phyloP scores from a whole-genome alignment of 1,140 invertebrate species.

The Drosophila willistoni region DNA sequence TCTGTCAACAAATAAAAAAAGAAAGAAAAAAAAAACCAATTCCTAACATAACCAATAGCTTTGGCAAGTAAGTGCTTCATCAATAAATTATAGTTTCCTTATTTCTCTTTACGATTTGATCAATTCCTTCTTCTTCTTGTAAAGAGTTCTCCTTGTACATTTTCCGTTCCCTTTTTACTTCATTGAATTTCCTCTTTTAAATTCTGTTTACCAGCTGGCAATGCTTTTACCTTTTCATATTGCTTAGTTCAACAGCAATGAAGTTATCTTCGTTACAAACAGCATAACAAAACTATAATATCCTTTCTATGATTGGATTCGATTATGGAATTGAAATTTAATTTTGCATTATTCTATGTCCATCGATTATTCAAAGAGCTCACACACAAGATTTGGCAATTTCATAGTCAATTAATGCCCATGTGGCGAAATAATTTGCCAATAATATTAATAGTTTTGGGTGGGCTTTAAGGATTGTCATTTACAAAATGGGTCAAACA shows the following conservation, averaged over 20 bases:
- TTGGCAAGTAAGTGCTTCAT: no score
- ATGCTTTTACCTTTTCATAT: neutral
- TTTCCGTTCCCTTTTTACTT: no score
- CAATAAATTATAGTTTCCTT: no score
- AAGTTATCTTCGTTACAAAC: neutral
- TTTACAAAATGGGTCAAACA: conserved; percentile 8
- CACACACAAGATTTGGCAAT: neutral
- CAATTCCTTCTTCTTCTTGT: no score
- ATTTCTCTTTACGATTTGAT: no score
- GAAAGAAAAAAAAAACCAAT: no score
- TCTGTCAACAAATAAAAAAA: no score
- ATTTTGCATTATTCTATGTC: neutral
- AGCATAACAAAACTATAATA: neutral
- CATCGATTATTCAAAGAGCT: neutral
- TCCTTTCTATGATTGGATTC: neutral
- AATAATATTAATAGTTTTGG: conserved; percentile 1
- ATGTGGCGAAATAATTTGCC: neutral
- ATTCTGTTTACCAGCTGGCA: neutral
- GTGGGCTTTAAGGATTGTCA: neutral
- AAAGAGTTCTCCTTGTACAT: no score
- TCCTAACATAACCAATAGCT: no score
- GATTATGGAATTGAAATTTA: neutral
- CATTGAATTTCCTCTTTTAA: neutral
- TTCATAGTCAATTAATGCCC: conserved; percentile 3
- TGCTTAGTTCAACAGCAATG: neutral